A percentile compares a stretch with the other conserved stretches of the same genome.
phyloP scores from a whole-genome alignment of 2,113 vertebrate genomes.

The Phylloscopus trochiloides region DNA sequence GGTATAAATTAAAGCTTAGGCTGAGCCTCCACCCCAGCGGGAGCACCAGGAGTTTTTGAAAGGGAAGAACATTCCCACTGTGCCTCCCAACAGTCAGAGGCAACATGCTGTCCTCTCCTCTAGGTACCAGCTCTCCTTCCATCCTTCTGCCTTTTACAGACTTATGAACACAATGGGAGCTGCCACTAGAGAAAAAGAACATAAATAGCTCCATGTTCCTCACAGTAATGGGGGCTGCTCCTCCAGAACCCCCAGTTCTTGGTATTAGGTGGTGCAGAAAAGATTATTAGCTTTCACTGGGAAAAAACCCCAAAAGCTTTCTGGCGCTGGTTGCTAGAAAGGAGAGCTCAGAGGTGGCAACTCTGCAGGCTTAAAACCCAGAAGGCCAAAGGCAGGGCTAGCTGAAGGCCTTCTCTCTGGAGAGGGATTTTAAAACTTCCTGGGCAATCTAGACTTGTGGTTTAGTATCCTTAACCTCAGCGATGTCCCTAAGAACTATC shows the following conservation, averaged over 20 bases:
- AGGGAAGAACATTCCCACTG: neutral
- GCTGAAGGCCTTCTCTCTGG: neutral
- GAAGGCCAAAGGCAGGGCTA: neutral
- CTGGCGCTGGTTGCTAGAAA: neutral
- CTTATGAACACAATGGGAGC: neutral
- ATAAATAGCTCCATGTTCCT: neutral
- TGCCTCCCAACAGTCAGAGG: neutral
- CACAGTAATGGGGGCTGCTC: neutral
- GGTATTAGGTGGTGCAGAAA: neutral
- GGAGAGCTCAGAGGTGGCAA: neutral
- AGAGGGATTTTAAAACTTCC: neutral
- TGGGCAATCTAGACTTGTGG: neutral
- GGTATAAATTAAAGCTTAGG: neutral
- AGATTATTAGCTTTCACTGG: neutral
- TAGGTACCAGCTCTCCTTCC: neutral
- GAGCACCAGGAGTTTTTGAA: neutral
- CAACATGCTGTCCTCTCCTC: neutral
- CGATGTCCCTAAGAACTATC: neutral
- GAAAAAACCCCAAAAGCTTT: neutral
- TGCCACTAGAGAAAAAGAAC: neutral
- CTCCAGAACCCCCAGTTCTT: neutral
- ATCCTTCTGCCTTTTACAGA: neutral
- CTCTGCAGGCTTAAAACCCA: neutral
- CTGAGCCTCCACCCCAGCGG: neutral
- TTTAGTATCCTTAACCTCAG: neutral